A percentile compares a stretch with the other conserved stretches of the same genome.
These are phyloP conservation scores for Saxidomus purpurata DNA, from an alignment of 1,140 invertebrate species.

Conservation along the genomic window DNA sequence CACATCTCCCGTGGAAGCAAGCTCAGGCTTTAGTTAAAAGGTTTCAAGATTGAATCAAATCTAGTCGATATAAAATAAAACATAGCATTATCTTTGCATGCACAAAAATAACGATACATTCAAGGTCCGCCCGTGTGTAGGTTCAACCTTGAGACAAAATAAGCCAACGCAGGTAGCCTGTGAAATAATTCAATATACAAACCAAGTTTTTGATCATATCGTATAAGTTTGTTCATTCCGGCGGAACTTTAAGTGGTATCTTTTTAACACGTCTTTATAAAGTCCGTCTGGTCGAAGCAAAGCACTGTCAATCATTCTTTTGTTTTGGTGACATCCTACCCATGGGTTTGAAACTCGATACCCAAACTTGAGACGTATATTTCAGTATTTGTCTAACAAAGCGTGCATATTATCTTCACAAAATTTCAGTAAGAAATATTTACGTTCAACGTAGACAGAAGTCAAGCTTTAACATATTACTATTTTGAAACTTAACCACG, in stretches of 20 bases:
- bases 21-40: too few relatives aligned
- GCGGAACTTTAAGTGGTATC: constrained; percentile 42
- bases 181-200: constrained; percentile 50
- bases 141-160: constrained; percentile 4
- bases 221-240: constrained; percentile 2
- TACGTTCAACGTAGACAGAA: background rate
- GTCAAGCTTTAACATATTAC: constrained; percentile 16
- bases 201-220: constrained; percentile 43
- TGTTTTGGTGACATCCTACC: constrained; percentile 31
- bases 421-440: constrained; percentile 54
- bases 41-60: too few relatives aligned
- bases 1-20: too few relatives aligned
- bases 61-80: too few relatives aligned
- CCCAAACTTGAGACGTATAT: constrained; percentile 23
- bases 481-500: constrained; percentile 7
- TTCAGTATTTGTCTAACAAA: constrained; percentile 62
- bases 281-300: constrained; percentile 36
- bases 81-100: too few relatives aligned
- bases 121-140: background rate
- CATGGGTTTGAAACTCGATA: constrained; percentile 45
- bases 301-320: constrained; percentile 52
- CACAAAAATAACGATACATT: too few relatives aligned
- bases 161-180: constrained; percentile 7
- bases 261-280: constrained; percentile 61
- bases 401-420: constrained; percentile 56